Base-by-base conservation (phyloP, 2,888 invertebrate genomes). In the Tipula vernalis region DNA sequence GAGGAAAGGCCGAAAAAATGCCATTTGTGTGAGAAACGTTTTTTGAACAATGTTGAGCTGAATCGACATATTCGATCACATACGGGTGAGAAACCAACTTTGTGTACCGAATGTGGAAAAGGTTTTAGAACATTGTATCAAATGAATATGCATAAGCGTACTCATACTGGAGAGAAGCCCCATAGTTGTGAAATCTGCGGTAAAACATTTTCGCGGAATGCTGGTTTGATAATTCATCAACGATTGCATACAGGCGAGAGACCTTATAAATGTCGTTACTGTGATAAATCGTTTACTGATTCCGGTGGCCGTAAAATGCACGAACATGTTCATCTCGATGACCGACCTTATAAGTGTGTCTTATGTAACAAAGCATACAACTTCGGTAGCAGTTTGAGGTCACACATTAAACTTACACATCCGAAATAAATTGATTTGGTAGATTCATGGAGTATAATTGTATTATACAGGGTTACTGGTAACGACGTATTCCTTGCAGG, bases 31-130 rank as follows among this genome's bases (percentile, higher is more conserved):
- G 85, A 42, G 18, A 85, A 85, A 44, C 15, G 85, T 10, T 85
- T 85, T 44, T 13, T 85, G 6, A 18, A 42, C 18, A 39, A 42
- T 44, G 85, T 41, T 28, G 47, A 42, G 13, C 18, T 86, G 5
- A 86, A 41, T 39, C 57, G 71, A 39, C 86, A 86, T 10, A 47
- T 18, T 18, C n/a, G 44, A 42, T 18, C 42, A 0, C 85, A 85
- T 44, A 42, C 85, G 18, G 85, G 42, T n/a, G 36, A 83, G n/a
- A 86, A 39, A 86, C 83, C 57, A 51, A 41, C 71, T 36, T n/a
- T 83, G 15, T 86, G 86, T n/a, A 86, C 15, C 83, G 36, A 71
- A 2, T 86, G 86, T 71, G 71, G 71, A 51, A 57, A 71, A 86
- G n/a, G 36, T 57, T 86, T 86, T 41, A 42, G 18, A 41, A 42